Base-by-base conservation (phyloP, 2,888 invertebrate species). In the Nemoura dubitans region DNA sequence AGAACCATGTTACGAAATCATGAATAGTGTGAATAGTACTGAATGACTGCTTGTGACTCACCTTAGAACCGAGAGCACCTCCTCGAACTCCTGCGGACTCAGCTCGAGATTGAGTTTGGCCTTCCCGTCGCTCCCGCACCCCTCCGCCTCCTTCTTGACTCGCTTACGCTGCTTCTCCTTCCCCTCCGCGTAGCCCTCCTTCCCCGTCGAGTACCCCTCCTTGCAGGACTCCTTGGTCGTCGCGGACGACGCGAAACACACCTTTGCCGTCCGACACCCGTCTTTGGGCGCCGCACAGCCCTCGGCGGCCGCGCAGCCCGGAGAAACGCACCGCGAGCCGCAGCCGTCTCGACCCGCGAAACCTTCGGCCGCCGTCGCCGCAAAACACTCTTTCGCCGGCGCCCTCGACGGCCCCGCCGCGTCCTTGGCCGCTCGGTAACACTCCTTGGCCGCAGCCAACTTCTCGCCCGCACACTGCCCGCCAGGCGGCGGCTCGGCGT, bases 31-130 rank as follows among this genome's bases (percentile, higher is more conserved):
- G n/a, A n/a, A n/a, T n/a, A n/a, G n/a, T n/a, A n/a, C n/a, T n/a
- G n/a, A n/a, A n/a, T n/a, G n/a, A n/a, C n/a, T n/a, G n/a, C n/a
- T n/a, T n/a, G n/a, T n/a, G n/a, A 85, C 88, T 82, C 29, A 89
- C 85, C 91, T 90, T 77, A 92, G 88, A 7, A 92, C 92, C 21
- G 91, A 91, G 83, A 92, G 87, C 0, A 92, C 92, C 88, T 92
- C 92, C 86, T 91, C 91, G 87, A 92, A 91, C 87, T 92, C 92
- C 0, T 91, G 90, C 59, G 90, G 91, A 87, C 91, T 92, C 77
- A 92, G 89, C 87, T 91, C 92, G 85, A 92, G 89, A 87, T 92
- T 92, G 86, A 92, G 90, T 86, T 91, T 92, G 14, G 89, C 89
- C 82, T 90, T 91, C 6, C 89, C 16, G 25, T 78, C 26, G 26